Percentiles rank a stretch among this genome's conserved stretches.
Conservation (phyloP, 2,797 vertebrate genomes). For the Clarias pachynema region DNA sequence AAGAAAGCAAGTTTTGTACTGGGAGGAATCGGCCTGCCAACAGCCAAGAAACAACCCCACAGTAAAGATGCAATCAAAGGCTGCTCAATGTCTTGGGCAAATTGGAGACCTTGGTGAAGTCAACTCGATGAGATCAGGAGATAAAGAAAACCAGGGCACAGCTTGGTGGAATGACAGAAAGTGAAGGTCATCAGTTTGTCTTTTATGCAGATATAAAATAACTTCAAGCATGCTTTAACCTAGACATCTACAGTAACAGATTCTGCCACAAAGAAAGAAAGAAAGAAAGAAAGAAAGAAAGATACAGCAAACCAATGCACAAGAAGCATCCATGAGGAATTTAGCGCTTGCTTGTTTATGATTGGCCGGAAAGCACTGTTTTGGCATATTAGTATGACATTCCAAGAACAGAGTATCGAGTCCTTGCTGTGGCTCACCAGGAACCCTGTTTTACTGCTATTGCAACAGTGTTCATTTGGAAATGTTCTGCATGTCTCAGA, state of each 20-base stretch:
- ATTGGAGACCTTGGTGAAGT: slow-evolving; percentile 33
- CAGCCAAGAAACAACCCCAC: slow-evolving; percentile 32
- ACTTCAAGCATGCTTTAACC: slow-evolving; percentile 1
- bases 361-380: not conserved
- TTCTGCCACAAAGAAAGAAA: slow-evolving; percentile 17
- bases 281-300: slow-evolving; percentile 5
- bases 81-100: slow-evolving; percentile 38
- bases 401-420: slow-evolving; percentile 8
- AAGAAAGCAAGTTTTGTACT: slow-evolving; percentile 17
- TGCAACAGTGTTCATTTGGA: not conserved
- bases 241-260: slow-evolving; percentile 1
- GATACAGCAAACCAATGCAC: not conserved
- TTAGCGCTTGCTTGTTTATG: slow-evolving; percentile 8
- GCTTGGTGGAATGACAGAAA: slow-evolving; percentile 18
- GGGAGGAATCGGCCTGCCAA: slow-evolving; percentile 19
- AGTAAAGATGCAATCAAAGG: slow-evolving; percentile 43
- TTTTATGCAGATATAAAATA: slow-evolving; percentile 22
- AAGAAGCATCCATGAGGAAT: slow-evolving; percentile 13
- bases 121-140: slow-evolving; percentile 36
- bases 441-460: not conserved
- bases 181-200: slow-evolving; percentile 28
- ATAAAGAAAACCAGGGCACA: slow-evolving; percentile 33
- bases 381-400: slow-evolving; percentile 17
- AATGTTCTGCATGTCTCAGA: not conserved
- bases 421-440: slow-evolving; percentile 3